Evolutionary conservation across 2,888 invertebrate species (phyloP).

Genomic region (Steinernema carpocapsae): DNA sequence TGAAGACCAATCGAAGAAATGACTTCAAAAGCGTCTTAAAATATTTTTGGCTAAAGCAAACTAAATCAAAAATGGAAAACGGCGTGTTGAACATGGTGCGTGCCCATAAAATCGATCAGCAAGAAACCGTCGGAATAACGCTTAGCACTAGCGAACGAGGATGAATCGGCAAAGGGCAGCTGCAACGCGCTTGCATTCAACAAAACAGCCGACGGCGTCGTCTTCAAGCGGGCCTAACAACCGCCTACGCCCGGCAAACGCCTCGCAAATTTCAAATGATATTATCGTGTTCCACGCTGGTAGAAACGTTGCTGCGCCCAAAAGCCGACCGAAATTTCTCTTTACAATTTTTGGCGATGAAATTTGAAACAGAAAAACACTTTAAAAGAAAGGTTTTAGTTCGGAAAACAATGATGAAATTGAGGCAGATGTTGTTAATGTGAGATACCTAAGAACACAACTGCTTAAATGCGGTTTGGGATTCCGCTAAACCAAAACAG

Average conservation of each 20-base stretch:
- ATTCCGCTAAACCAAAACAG: no score
- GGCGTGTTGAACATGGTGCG: background rate
- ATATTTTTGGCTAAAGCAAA: no score
- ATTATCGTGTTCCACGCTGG: background rate
- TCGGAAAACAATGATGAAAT: no score
- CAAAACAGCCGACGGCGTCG: slow-evolving; percentile 20
- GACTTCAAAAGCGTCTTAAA: no score
- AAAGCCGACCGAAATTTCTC: no score
- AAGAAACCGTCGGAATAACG: slow-evolving; percentile 17
- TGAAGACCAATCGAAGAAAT: no score
- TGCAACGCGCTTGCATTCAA: slow-evolving; percentile 6
- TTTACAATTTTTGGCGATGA: background rate
- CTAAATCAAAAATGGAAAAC: background rate
- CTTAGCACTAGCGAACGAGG: slow-evolving; percentile 16
- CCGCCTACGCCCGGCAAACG: slow-evolving; percentile 16
- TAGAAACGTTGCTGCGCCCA: no score
- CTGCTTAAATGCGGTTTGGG: no score
- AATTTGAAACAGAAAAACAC: no score
- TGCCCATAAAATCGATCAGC: slow-evolving; percentile 26
- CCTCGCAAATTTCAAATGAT: background rate
- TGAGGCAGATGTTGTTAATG: no score
- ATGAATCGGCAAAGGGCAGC: slow-evolving; percentile 29
- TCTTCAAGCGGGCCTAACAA: background rate
- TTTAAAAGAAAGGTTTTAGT: no score
- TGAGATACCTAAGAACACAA: no score